Percentiles rank a stretch among this genome's conserved stretches.
Conservation (phyloP, 1,140 invertebrate species). For the Ptiloglossa arizonensis region DNA sequence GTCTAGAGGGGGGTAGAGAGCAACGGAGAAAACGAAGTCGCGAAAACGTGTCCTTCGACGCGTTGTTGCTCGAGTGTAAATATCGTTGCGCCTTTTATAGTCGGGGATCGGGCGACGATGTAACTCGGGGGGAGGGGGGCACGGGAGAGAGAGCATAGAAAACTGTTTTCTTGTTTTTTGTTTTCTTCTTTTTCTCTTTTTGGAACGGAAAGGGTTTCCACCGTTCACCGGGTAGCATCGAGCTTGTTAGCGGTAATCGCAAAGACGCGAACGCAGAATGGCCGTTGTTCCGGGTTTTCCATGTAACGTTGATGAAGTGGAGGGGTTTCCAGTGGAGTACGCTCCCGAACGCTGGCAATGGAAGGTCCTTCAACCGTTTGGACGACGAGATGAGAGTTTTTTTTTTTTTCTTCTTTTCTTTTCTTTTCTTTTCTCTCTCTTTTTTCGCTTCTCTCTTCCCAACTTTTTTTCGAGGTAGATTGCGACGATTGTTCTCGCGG, state of each 20-base stretch:
- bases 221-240: neutral
- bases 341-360: neutral
- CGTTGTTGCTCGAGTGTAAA: conserved; percentile 19
- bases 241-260: conserved; percentile 23
- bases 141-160: too few species aligned
- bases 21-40: neutral
- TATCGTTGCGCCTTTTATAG: conserved; percentile 13
- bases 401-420: neutral
- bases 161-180: conserved; percentile 5
- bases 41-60: neutral
- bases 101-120: neutral
- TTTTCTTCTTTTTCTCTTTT: too few species aligned
- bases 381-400: neutral
- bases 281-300: neutral
- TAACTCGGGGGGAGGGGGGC: too few species aligned
- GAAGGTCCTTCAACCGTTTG: neutral
- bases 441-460: too few species aligned
- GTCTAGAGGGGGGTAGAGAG: too few species aligned
- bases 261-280: conserved; percentile 11
- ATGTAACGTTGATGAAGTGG: conserved; percentile 2
- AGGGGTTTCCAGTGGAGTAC: conserved; percentile 3
- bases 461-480: too few species aligned
- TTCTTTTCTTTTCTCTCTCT: too few species aligned
- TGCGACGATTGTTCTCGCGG: too few species aligned
- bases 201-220: too few species aligned